Evolutionary conservation across 2,113 vertebrate species (phyloP), one percentile per base, ranked within the genome.

Genomic region (Mobula birostris): DNA sequence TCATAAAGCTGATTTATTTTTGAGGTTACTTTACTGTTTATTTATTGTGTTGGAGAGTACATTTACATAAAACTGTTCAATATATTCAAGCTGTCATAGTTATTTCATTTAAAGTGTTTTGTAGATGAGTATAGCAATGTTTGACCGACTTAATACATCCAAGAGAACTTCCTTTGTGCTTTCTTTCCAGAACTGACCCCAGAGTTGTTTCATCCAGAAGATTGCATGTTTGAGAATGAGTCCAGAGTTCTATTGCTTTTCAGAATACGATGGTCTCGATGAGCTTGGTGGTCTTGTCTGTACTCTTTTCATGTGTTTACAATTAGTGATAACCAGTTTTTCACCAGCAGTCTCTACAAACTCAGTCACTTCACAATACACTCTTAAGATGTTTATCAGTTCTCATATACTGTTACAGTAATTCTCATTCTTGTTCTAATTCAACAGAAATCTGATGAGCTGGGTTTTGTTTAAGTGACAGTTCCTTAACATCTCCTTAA

Each of bases 331-430:
- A 21, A 68, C 66, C 63, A 32, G 29, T 91, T 36, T 32, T 36
- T 68, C 58, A 91, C 29, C 87, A 68, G 0, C 63, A 91, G 66
- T 15, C 29, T 70, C 82, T 91, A 21, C 27, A 66, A 15, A 14
- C 85, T n/a, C 9, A 88, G 27, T 88, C 14, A 7, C 29, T 66
- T 66, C 32, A 7, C n/a, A 90, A 90, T 90, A 61, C 27, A n/a
- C 61, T 70, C 66, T 36, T 91, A n/a, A 68, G 61, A 91, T 91
- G 61, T 91, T 70, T 70, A 91, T 29, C 66, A 70, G 63, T 91
- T 36, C 66, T 68, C 17, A 68, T 63, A 91, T 91, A 14, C 7
- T 91, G 7, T 68, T 91, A 7, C 36, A 58, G 83, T 70, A 36
- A 68, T 91, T 91, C 32, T 70, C 32, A 7, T 91, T 36, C 63